These are phyloP conservation scores for Cebidichthys violaceus DNA, from an alignment of 2,113 vertebrate species.

Conservation along the genomic window DNA sequence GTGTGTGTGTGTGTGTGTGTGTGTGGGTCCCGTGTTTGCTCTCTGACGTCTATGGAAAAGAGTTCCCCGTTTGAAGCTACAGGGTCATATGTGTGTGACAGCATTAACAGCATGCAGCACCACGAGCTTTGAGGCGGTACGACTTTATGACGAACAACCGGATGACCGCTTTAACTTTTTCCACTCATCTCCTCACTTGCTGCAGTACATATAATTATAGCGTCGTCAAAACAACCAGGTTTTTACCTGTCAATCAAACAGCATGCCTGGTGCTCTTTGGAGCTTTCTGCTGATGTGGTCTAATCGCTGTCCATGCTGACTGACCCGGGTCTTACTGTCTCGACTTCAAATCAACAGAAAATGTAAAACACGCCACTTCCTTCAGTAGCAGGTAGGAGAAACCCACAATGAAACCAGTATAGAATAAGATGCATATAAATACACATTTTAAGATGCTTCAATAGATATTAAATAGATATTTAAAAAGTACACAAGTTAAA, in stretches of 20 bases:
- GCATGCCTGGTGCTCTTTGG: neutral
- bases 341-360: neutral
- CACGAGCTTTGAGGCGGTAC: neutral
- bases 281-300: neutral
- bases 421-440: too few relatives aligned
- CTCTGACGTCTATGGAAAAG: constrained; percentile 71
- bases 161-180: constrained; percentile 5
- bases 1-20: constrained; percentile 27
- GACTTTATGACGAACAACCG: constrained; percentile 22
- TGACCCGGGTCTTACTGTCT: too few relatives aligned
- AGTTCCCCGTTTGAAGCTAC: constrained; percentile 24
- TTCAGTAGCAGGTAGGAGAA: neutral
- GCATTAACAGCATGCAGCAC: neutral
- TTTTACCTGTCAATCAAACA: constrained; percentile 16
- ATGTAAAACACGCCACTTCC: neutral
- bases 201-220: neutral
- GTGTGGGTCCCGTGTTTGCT: constrained; percentile 47
- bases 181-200: constrained; percentile 2
- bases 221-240: constrained; percentile 2
- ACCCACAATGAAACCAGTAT: neutral
- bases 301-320: neutral
- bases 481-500: neutral
- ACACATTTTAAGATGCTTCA: too few relatives aligned
- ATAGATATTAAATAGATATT: too few relatives aligned
- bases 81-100: constrained; percentile 31